Conservation (phyloP, 1,140 invertebrate species). For the Sycophila sp. region DNA sequence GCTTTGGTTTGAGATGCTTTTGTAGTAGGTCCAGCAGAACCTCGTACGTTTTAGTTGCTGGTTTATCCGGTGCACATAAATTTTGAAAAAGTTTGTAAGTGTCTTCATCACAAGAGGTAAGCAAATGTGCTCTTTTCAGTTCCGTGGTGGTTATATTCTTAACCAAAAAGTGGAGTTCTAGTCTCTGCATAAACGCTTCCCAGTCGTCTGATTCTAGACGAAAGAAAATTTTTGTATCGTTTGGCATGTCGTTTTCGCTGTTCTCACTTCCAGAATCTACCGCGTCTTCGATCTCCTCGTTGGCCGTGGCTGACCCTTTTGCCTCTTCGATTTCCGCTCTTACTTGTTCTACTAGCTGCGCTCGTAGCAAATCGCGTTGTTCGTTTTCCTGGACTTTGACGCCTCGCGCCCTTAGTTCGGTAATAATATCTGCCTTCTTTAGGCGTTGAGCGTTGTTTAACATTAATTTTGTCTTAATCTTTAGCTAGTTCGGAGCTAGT, state of each 20-base stretch:
- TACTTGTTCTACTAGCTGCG: background rate
- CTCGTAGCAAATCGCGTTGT: background rate
- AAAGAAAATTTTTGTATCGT: background rate
- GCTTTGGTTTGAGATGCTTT: background rate
- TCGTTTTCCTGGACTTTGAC: background rate
- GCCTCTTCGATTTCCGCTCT: background rate
- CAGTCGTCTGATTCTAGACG: constrained; percentile 18
- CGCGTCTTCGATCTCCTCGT: background rate
- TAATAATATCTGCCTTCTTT: background rate
- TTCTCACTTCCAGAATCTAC: background rate
- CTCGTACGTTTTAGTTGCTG: background rate
- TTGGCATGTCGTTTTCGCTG: background rate
- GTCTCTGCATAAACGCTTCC: constrained; percentile 20
- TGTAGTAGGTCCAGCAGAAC: background rate
- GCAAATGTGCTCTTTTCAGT: constrained; percentile 19
- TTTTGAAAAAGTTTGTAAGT: background rate
- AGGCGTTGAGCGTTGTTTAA: background rate
- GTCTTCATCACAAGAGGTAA: constrained; percentile 12
- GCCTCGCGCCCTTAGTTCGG: background rate
- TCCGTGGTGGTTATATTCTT: background rate
- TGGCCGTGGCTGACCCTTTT: background rate
- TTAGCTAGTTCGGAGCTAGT: background rate
- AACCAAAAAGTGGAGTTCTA: constrained; percentile 26
- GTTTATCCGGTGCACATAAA: background rate
- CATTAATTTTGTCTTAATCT: background rate